Percentiles rank a stretch among this genome's conserved stretches.
phyloP scores from a whole-genome alignment of 2,888 invertebrate genomes.

The Meta bourneti region DNA sequence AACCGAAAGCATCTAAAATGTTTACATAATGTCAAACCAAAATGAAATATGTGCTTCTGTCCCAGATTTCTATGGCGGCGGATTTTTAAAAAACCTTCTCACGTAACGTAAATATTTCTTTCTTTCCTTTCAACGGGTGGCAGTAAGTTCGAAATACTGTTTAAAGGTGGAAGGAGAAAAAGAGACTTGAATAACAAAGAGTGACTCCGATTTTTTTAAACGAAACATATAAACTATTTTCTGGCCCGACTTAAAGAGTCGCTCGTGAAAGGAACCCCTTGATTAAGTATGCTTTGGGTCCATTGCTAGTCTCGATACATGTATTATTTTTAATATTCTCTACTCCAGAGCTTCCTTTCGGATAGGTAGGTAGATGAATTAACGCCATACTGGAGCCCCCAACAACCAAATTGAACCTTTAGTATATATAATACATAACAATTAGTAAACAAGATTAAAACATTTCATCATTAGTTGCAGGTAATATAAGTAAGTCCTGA shows the following conservation, averaged over 20 bases:
- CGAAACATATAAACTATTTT: conserved; percentile 28
- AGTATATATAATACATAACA: too few relatives aligned
- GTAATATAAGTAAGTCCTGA: too few relatives aligned
- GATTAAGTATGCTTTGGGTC: too few relatives aligned
- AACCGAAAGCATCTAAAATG: conserved; percentile 46
- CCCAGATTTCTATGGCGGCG: conserved; percentile 40
- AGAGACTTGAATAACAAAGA: conserved; percentile 56
- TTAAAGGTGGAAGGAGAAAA: conserved; percentile 32
- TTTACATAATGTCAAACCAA: conserved; percentile 60
- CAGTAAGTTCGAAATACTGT: conserved; percentile 34
- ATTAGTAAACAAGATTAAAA: too few relatives aligned
- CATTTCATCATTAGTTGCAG: too few relatives aligned
- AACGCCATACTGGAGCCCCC: too few relatives aligned
- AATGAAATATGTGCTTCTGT: conserved; percentile 54
- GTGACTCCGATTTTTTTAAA: conserved; percentile 6
- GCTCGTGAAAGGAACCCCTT: too few relatives aligned
- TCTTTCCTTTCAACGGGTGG: conserved; percentile 11
- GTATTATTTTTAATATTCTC: too few relatives aligned
- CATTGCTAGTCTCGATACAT: too few relatives aligned
- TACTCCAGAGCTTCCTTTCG: too few relatives aligned
- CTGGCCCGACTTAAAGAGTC: neutral
- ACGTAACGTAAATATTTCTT: conserved; percentile 38
- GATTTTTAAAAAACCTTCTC: conserved; percentile 23
- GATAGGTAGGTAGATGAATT: too few relatives aligned
- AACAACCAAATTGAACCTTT: too few relatives aligned